Percentiles rank a stretch among this genome's conserved stretches.
Evolutionary conservation across 2,888 invertebrate species (phyloP).

Genomic region (Falcaria lacertinaria): DNA sequence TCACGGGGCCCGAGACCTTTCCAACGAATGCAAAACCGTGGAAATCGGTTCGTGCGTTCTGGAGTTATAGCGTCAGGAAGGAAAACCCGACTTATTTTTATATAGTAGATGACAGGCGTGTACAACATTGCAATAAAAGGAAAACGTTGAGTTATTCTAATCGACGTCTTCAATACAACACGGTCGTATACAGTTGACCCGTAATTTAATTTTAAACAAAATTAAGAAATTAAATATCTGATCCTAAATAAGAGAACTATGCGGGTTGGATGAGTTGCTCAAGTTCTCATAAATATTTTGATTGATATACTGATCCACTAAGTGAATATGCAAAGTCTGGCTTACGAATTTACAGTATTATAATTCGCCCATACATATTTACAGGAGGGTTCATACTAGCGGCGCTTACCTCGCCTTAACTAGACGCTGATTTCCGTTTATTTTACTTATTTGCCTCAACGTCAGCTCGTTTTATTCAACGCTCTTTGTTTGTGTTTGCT

Average conservation of each 20-base stretch:
- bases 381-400: slow-evolving; percentile 15
- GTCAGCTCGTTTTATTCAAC: slow-evolving; percentile 15
- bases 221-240: background rate
- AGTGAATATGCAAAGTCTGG: background rate
- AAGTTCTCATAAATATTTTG: background rate
- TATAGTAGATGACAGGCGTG: too few relatives aligned
- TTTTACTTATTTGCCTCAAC: slow-evolving; percentile 23
- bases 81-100: too few relatives aligned
- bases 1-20: too few relatives aligned
- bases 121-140: too few relatives aligned
- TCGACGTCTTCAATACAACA: too few relatives aligned
- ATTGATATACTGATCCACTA: background rate
- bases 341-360: background rate
- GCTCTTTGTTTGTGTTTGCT: slow-evolving; percentile 6
- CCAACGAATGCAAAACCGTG: too few relatives aligned
- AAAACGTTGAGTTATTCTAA: too few relatives aligned
- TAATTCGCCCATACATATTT: slow-evolving; percentile 11
- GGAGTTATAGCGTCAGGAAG: too few relatives aligned
- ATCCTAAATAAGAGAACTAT: background rate
- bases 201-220: background rate
- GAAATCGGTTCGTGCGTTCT: too few relatives aligned
- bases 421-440: slow-evolving; percentile 12
- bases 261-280: background rate
- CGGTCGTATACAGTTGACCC: too few relatives aligned
- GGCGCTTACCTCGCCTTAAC: slow-evolving; percentile 10